Evolutionary conservation across 2,888 invertebrate genomes (phyloP), one percentile per base, ranked within the genome.

Genomic region (Bombylius major): DNA sequence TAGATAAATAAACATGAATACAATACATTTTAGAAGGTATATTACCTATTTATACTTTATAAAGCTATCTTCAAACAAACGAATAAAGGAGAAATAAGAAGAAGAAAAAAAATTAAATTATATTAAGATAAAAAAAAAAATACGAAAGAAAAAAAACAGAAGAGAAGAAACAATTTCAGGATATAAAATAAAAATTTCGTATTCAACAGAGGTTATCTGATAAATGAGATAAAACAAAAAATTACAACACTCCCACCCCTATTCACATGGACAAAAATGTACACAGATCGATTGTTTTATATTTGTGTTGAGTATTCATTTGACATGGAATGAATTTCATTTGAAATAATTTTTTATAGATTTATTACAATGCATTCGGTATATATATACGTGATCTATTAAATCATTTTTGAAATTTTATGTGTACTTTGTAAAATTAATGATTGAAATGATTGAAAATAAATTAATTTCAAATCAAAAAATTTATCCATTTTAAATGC

Each of bases 121-220:
- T 23, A 23, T 23, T 23, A 23, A 23, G 23, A 23, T 23, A 23
- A 23, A 23, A 23, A 23, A 23, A 23, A 23, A 23, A 23, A n/a
- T n/a, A n/a, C n/a, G n/a, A n/a, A 23, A 23, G 23, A 23, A 23
- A 23, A 23, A 23, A 23, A n/a, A n/a, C n/a, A 23, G 23, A 23
- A 23, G 2, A 23, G 2, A 23, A 23, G 23, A 23, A 23, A 23
- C 23, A 23, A 23, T 23, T 23, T 23, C 12, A 9, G 12, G 47
- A 51, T 47, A 51, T 47, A 51, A 51, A 51, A 47, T 32, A 44
- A 48, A 55, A 52, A 52, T 52, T 56, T 56, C 14, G 56, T 52
- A 56, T 56, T 56, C 56, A 56, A 52, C 52, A 56, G 51, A 46
- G 36, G 52, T 48, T 45, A 52, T 56, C 56, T 52, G 45, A 52